A percentile compares a stretch with the other conserved stretches of the same genome.
These are phyloP conservation scores for Phortica okadai DNA, from an alignment of 2,888 invertebrate species.

Conservation along the genomic window DNA sequence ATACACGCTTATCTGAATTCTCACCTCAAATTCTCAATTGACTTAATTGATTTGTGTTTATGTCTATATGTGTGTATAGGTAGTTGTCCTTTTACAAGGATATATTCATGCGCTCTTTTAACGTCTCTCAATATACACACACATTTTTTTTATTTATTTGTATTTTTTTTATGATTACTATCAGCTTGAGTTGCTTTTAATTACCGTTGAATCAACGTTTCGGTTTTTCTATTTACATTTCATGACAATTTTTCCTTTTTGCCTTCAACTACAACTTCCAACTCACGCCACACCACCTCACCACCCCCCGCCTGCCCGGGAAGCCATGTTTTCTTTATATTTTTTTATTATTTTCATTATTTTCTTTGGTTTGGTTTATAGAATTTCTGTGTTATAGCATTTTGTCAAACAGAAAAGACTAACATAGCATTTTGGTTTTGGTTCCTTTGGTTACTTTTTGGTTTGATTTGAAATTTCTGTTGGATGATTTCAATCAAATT, in stretches of 20 bases:
- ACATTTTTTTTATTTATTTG: constrained; percentile 14
- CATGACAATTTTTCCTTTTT: neutral
- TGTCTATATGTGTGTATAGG: constrained; percentile 28
- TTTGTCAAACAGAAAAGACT: constrained; percentile 1
- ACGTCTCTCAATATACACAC: constrained; percentile 38
- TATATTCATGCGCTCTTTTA: constrained; percentile 32
- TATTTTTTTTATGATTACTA: constrained; percentile 56
- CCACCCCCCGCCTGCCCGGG: too few relatives aligned
- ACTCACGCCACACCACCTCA: too few relatives aligned
- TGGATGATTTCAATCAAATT: neutral
- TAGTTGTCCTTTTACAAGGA: constrained; percentile 30
- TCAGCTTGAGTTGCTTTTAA: constrained; percentile 64
- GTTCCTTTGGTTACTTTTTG: neutral
- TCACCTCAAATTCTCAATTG: constrained; percentile 60
- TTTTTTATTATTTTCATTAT: neutral
- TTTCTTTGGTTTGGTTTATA: neutral
- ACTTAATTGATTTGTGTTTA: constrained; percentile 71
- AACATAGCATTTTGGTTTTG: neutral
- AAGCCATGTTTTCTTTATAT: neutral
- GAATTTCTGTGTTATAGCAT: constrained; percentile 12
- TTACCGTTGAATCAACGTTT: constrained; percentile 55
- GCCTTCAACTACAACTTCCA: neutral
- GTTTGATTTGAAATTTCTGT: neutral
- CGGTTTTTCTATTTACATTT: constrained; percentile 5
- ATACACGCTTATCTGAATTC: constrained; percentile 10